Evolutionary conservation across 2,888 invertebrate genomes (phyloP).

Genomic region (Nysson spinosus): DNA sequence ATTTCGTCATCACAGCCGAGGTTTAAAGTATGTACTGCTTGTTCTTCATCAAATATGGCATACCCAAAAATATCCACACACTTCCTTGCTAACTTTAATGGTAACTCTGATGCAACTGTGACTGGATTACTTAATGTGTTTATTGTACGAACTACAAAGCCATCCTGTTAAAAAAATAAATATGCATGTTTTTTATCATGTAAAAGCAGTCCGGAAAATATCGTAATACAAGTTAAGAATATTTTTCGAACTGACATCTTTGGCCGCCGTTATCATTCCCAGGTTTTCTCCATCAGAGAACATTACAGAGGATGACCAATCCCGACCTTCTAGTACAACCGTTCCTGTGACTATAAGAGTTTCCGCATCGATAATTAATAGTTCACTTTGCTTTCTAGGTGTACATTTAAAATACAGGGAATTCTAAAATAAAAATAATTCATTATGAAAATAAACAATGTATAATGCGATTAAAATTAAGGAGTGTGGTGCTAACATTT

Average conservation of each 20-base stretch:
- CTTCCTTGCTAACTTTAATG: constrained; percentile 87
- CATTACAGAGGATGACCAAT: constrained; percentile 78
- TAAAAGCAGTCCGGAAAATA: constrained; percentile 4
- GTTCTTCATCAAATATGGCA: constrained; percentile 85
- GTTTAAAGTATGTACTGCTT: constrained; percentile 76
- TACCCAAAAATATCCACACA: constrained; percentile 88
- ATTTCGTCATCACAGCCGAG: constrained; percentile 88
- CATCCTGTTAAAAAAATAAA: constrained; percentile 81
- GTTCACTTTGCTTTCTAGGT: constrained; percentile 74
- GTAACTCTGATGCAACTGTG: constrained; percentile 80
- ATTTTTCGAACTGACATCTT: constrained; percentile 82
- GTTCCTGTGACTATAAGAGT: constrained; percentile 78
- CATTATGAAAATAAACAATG: constrained; percentile 3
- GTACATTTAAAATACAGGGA: constrained; percentile 88
- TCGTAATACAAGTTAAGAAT: constrained; percentile 8
- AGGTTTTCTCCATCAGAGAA: constrained; percentile 90
- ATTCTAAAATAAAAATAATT: constrained; percentile 79
- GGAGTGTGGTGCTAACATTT: constrained; percentile 81
- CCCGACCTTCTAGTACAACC: constrained; percentile 74
- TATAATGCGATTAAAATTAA: constrained; percentile 14
- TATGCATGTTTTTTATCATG: too few species aligned
- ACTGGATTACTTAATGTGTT: constrained; percentile 82
- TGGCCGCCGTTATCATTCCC: constrained; percentile 87
- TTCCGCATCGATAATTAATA: constrained; percentile 77
- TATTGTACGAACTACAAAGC: constrained; percentile 87